Conservation (phyloP, 2,888 invertebrate species). For the Coelopa pilipes region DNA sequence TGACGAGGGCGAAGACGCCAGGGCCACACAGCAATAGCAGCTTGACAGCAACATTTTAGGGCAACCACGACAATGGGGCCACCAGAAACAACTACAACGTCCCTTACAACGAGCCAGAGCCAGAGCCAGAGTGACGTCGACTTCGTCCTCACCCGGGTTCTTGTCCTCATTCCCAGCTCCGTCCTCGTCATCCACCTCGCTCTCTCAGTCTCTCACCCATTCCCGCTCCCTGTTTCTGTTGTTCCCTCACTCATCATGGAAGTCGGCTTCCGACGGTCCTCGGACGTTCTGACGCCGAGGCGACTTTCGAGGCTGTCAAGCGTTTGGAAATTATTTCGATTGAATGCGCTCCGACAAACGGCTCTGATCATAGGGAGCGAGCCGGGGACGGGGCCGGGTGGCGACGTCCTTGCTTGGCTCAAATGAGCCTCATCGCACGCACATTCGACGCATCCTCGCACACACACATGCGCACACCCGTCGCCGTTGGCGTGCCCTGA, state of each 20-base stretch:
- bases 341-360: constrained; percentile 51
- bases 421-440: constrained; percentile 27
- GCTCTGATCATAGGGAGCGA: constrained; percentile 43
- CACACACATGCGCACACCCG: no score
- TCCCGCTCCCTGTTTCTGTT: no score
- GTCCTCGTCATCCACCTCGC: background rate
- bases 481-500: no score
- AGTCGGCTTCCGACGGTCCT: no score
- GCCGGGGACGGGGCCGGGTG: constrained; percentile 17
- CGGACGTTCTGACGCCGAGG: no score
- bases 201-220: no score
- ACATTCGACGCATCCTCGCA: background rate
- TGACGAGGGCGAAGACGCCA: constrained; percentile 12
- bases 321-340: constrained; percentile 50
- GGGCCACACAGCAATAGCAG: background rate
- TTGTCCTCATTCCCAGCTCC: background rate
- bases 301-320: constrained; percentile 20
- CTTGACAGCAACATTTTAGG: constrained; percentile 18
- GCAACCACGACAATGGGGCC: constrained; percentile 7
- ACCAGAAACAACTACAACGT: constrained; percentile 6
- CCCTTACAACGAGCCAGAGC: background rate
- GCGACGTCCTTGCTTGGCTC: background rate
- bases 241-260: no score
- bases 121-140: constrained; percentile 11
- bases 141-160: background rate